phyloP scores from a whole-genome alignment of 2,797 vertebrate species.

The Molossus alvarezi region DNA sequence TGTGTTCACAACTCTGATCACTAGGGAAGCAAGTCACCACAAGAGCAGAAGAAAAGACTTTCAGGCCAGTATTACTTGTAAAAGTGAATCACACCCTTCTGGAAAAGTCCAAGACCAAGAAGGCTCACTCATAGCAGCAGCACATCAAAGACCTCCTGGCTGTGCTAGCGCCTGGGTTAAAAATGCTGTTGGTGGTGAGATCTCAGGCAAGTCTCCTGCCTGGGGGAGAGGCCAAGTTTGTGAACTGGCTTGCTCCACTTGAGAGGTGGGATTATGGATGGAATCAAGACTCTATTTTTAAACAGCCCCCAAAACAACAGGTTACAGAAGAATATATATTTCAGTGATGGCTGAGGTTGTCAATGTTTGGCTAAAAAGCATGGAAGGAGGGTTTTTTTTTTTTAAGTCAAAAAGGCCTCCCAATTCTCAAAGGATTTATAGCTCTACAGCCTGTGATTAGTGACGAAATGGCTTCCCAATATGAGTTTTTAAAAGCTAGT shows the following conservation, averaged over 20 bases:
- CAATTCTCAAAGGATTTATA: not conserved
- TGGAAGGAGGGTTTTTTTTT: not conserved
- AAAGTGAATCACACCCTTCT: constrained; percentile 44
- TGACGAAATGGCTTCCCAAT: not conserved
- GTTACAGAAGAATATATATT: not conserved
- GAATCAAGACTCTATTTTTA: not conserved
- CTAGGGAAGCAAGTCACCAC: constrained; percentile 52
- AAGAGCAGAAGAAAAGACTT: constrained; percentile 50
- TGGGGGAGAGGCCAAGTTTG: not conserved
- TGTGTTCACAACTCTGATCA: constrained; percentile 40
- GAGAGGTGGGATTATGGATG: not conserved
- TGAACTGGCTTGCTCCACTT: not conserved
- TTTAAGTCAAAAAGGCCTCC: not conserved
- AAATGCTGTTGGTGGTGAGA: not conserved
- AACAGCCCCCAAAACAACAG: not conserved
- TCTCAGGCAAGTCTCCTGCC: not conserved
- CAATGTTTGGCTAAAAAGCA: not conserved
- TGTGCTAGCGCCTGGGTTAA: not conserved
- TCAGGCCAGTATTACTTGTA: not conserved
- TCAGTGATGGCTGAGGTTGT: not conserved
- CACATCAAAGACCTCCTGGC: constrained; percentile 5
- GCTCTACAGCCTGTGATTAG: not conserved
- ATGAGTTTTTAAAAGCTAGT: not conserved
- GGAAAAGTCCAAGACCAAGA: not conserved
- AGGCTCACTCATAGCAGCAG: not conserved